phyloP scores from a whole-genome alignment of 92 coral and sea anemone genomes.

The Porites lobata region DNA sequence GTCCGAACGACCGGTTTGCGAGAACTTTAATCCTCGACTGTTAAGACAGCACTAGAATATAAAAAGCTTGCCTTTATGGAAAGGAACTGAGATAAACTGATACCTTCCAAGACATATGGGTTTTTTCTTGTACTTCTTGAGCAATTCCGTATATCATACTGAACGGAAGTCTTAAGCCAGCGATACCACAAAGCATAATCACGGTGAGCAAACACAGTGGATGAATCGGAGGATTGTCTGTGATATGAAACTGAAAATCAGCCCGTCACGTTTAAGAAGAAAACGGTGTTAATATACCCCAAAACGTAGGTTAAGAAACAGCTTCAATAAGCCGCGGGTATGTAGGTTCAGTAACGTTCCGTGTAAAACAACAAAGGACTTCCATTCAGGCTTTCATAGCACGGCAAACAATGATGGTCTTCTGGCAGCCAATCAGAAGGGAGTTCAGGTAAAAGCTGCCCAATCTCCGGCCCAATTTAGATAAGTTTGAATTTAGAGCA shows the following conservation, averaged over 20 bases:
- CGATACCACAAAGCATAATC: neutral
- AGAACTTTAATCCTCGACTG: too few relatives aligned
- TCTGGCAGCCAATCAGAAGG: conserved; percentile 20
- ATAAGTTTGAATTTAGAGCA: neutral
- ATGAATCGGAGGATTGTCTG: neutral
- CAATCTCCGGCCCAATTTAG: too few relatives aligned
- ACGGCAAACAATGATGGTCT: conserved; percentile 12
- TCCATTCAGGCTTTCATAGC: conserved; percentile 33
- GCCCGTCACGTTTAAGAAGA: neutral
- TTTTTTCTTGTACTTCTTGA: neutral
- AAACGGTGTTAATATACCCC: neutral
- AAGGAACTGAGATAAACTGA: neutral
- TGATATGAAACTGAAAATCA: neutral
- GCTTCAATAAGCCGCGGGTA: neutral
- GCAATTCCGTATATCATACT: neutral
- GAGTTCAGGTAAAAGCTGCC: neutral
- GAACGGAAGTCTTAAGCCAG: conserved; percentile 39
- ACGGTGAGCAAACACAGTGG: neutral
- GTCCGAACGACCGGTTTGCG: too few relatives aligned
- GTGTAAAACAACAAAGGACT: conserved; percentile 76
- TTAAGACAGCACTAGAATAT: too few relatives aligned
- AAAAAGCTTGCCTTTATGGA: neutral
- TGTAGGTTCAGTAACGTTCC: neutral
- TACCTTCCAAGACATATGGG: neutral
- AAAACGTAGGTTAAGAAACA: neutral